phyloP scores from a whole-genome alignment of 2,113 vertebrate species.

The Capricornis sumatraensis region DNA sequence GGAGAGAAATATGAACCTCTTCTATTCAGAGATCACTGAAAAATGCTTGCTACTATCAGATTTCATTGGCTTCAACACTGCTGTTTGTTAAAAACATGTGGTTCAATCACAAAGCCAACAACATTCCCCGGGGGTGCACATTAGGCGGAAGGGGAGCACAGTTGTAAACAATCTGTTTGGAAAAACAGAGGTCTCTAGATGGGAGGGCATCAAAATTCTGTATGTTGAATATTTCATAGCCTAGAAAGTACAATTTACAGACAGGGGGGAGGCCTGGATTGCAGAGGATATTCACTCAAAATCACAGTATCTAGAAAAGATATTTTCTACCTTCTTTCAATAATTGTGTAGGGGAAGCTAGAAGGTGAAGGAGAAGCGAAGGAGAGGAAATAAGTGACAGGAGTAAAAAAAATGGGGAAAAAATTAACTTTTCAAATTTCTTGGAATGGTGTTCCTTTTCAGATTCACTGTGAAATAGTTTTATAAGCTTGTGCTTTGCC shows the following conservation, averaged over 20 bases:
- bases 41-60: slow-evolving; percentile 67
- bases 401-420: not conserved
- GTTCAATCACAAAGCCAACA: slow-evolving; percentile 74
- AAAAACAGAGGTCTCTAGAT: slow-evolving; percentile 74
- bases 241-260: slow-evolving; percentile 50
- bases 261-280: slow-evolving; percentile 45
- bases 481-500: not conserved
- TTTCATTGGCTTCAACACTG: slow-evolving; percentile 54
- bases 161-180: slow-evolving; percentile 79
- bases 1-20: slow-evolving; percentile 62
- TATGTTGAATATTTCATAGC: slow-evolving; percentile 76
- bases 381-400: not conserved
- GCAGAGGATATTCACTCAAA: slow-evolving; percentile 13
- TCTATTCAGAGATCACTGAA: slow-evolving; percentile 75
- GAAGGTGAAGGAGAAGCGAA: not conserved
- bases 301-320: not conserved
- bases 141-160: slow-evolving; percentile 76
- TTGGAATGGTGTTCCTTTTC: not conserved
- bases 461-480: not conserved
- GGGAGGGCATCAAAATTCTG: slow-evolving; percentile 57
- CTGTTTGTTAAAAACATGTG: slow-evolving; percentile 75
- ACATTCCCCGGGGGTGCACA: slow-evolving; percentile 69
- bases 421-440: not conserved
- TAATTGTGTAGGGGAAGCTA: accelerated
- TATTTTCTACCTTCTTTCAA: not conserved